Conservation (phyloP, 2,888 invertebrate genomes). For the Drosophila meridiana region DNA sequence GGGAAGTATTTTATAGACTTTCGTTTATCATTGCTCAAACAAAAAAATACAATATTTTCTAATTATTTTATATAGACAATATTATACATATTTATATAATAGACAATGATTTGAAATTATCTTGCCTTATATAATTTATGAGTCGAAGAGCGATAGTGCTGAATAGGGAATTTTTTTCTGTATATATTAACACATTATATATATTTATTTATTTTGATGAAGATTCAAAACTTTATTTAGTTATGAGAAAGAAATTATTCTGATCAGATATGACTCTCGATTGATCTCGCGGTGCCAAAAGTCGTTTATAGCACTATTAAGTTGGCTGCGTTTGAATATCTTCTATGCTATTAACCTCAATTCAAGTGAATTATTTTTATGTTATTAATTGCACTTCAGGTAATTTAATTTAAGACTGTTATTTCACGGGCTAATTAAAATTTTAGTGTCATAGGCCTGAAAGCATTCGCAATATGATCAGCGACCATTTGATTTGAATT, state of each 20-base stretch:
- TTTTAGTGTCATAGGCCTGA: not conserved
- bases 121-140: not conserved
- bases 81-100: too few relatives aligned
- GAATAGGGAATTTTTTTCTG: too few relatives aligned
- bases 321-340: not conserved
- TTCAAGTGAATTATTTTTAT: not conserved
- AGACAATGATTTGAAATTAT: not conserved
- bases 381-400: too few relatives aligned
- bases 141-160: too few relatives aligned
- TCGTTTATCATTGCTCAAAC: not conserved
- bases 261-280: not conserved
- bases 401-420: not conserved
- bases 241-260: not conserved
- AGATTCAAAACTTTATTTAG: not conserved
- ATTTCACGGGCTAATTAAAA: not conserved
- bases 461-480: not conserved
- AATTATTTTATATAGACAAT: not conserved
- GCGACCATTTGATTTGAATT: slow-evolving; percentile 3
- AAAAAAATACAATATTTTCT: not conserved
- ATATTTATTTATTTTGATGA: not conserved
- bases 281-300: not conserved
- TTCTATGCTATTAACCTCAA: not conserved
- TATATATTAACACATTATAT: too few relatives aligned
- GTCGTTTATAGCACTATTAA: not conserved
- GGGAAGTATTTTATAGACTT: not conserved